Conservation (phyloP, 2,113 vertebrate genomes). For the Rutilus rutilus region DNA sequence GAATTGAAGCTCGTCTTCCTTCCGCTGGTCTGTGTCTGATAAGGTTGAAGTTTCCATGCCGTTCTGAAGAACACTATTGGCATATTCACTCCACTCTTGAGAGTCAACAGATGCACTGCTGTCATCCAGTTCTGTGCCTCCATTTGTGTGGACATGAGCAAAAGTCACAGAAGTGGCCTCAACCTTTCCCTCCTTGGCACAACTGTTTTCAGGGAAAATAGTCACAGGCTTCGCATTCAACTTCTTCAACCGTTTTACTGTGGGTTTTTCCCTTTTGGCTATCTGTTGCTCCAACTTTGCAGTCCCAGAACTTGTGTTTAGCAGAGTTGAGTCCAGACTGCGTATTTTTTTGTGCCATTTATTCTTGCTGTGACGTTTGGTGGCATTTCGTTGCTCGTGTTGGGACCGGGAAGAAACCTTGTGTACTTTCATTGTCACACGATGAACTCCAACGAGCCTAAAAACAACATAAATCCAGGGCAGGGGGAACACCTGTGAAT, state of each 20-base stretch:
- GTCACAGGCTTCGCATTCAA: constrained; percentile 58
- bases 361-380: constrained; percentile 56
- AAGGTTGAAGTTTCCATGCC: constrained; percentile 41
- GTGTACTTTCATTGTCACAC: constrained; percentile 75
- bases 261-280: constrained; percentile 64
- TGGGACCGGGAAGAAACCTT: constrained; percentile 55
- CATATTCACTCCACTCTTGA: constrained; percentile 67
- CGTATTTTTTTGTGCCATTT: constrained; percentile 67
- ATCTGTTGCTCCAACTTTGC: constrained; percentile 63
- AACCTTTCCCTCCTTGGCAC: constrained; percentile 12
- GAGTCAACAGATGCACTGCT: constrained; percentile 65
- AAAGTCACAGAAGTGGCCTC: constrained; percentile 40
- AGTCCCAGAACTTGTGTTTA: constrained; percentile 59
- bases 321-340: constrained; percentile 34
- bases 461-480: constrained; percentile 24
- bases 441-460: constrained; percentile 11
- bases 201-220: constrained; percentile 2
- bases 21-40: constrained; percentile 43
- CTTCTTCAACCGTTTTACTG: constrained; percentile 73
- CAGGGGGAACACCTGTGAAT: constrained; percentile 39
- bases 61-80: constrained; percentile 62
- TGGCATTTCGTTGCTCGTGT: constrained; percentile 34
- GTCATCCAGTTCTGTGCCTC: constrained; percentile 52
- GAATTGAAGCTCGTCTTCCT: constrained; percentile 61
- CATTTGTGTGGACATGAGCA: constrained; percentile 64